Evolutionary conservation across 2,113 vertebrate species (phyloP), one percentile per base, ranked within the genome.

Genomic region (Calypte anna): DNA sequence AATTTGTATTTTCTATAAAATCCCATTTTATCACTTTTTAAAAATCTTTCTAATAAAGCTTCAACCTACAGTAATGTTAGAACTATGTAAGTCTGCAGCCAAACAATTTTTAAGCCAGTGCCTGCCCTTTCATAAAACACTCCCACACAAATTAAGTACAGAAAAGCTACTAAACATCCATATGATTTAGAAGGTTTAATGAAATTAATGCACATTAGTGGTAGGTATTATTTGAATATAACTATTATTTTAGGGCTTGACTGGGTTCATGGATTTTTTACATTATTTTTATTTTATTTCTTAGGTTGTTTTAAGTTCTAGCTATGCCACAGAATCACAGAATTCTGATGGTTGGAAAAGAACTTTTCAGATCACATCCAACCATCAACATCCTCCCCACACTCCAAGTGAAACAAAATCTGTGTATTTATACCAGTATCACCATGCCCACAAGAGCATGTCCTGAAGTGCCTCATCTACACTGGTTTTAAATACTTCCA

Each of bases 231-330:
- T 27, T 23, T 50, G 14, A 90, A 79, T 8, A 46, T 12, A 70
- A 38, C 43, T 25, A 73, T 25, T 84, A 3, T 74, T 66, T 69
- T 33, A 38, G 18, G 12, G 40, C 62, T 30, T 14, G 2, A 19
- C 61, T 57, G 7, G 7, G 17, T 12, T 81, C 1, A 2, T 6
- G 12, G 3, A 0, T 24, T 3, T 28, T 1, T 15, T 9, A 66
- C 50, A 24, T 24, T n/a, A 9, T n/a, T 76, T 69, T 77, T 38
- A 31, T 79, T 88, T 58, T 46, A 46, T 57, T 54, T 40, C 20
- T 80, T 48, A 58, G 38, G 11, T 6, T 76, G 72, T 68, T 80
- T 50, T 3, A 86, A 69, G 25, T 55, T 63, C 75, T 78, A 66
- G 6, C 33, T 82, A 40, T 30, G 55, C 8, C 23, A 28, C 1